Base-by-base conservation (phyloP, 2,113 vertebrate species). In the Phyllopteryx taeniolatus region DNA sequence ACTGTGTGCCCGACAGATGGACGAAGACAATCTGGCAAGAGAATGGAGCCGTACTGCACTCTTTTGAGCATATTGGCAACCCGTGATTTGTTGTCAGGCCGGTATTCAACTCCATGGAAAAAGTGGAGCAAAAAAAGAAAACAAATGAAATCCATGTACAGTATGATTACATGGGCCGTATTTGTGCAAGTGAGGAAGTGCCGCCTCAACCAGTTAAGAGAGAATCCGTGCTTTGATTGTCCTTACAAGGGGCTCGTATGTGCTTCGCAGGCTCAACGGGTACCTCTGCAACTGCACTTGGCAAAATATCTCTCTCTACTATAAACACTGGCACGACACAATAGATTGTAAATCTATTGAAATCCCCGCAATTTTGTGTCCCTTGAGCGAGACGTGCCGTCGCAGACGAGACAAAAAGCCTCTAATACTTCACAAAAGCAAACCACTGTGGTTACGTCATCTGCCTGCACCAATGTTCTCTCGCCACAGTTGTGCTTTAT, bases 21-120 rank as follows among this genome's bases (percentile, higher is more conserved):
- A 54, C 1, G 12, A 42, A 14, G 64, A 66, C 64, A 31, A 47
- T 27, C 44, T 66, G 64, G 64, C 64, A 66, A 14, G 44, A 47
- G 44, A 66, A 66, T 6, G 44, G 14, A 31, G 44, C 12, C 42
- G 19, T 4, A 22, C 7, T 66, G 64, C 22, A 66, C 43, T 61
- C 59, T 33, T 46, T 66, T 49, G 31, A 66, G 64, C 44, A 46
- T 17, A n/a, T 47, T 66, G 64, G 59, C 59, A 61, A 61, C 33
- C 14, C 47, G 13, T 47, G 44, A 35, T 31, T 66, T 66, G 4
- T 66, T 15, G 43, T 66, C 2, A 10, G 11, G 20, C 42, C 20
- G 22, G 42, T 13, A 44, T 44, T 46, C 17, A 63, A 63, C 33
- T 63, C 35, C 53, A 56, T 56, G 53, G 4, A n/a, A n/a, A 51